Evolutionary conservation across 2,888 invertebrate genomes (phyloP).

Genomic region (Dinocampus coccinellae): DNA sequence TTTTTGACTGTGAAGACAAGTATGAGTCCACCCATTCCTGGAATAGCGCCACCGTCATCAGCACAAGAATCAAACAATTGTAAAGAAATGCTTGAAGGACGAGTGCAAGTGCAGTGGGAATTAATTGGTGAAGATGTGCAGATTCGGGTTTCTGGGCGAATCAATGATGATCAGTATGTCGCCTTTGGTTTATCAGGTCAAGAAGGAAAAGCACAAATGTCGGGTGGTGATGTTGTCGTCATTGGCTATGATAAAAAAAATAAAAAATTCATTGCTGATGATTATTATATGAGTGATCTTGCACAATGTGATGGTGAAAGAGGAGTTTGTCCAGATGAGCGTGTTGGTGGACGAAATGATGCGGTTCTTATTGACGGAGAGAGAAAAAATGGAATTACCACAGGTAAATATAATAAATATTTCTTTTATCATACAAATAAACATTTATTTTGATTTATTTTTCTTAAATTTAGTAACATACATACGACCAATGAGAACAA

Average conservation of each 20-base stretch:
- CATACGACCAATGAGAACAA: slow-evolving; percentile 82
- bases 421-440: no score
- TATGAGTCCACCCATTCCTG: slow-evolving; percentile 75
- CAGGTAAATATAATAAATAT: slow-evolving; percentile 59
- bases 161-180: slow-evolving; percentile 88
- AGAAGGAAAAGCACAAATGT: slow-evolving; percentile 81
- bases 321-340: slow-evolving; percentile 89
- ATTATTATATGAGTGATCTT: slow-evolving; percentile 86
- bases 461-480: slow-evolving; percentile 74
- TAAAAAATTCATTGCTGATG: slow-evolving; percentile 80
- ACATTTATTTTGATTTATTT: no score
- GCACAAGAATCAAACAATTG: slow-evolving; percentile 76
- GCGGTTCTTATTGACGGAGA: slow-evolving; percentile 81
- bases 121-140: slow-evolving; percentile 81
- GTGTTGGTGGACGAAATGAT: slow-evolving; percentile 85
- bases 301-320: slow-evolving; percentile 86
- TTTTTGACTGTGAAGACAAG: slow-evolving; percentile 78
- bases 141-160: slow-evolving; percentile 83
- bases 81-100: slow-evolving; percentile 84
- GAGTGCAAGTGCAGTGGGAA: slow-evolving; percentile 90
- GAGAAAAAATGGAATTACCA: slow-evolving; percentile 84
- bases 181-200: slow-evolving; percentile 89
- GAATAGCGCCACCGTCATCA: slow-evolving; percentile 69
- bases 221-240: slow-evolving; percentile 86
- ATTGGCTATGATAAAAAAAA: slow-evolving; percentile 78